Conservation (phyloP, 2,113 vertebrate species). For the Calypte anna region DNA sequence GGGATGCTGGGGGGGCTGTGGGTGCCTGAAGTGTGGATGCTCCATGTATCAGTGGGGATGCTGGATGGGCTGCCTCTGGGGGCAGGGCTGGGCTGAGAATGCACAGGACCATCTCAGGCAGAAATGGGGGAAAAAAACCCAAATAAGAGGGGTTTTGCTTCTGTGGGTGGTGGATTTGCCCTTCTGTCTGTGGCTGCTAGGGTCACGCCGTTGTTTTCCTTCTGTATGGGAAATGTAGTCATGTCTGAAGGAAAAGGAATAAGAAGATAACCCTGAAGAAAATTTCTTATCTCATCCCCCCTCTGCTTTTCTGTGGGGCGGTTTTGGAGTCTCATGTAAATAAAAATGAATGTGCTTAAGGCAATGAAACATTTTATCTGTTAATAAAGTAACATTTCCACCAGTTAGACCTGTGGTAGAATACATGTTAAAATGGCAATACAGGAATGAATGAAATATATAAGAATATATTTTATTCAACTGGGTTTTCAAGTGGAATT, state of each 20-base stretch:
- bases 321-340: not conserved
- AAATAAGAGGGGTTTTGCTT: not conserved
- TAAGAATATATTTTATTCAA: not conserved
- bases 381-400: not conserved
- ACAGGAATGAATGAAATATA: not conserved
- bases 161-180: not conserved
- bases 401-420: not conserved
- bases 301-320: not conserved
- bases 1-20: accelerated
- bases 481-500: not conserved
- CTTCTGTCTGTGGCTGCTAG: not conserved
- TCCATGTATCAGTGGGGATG: accelerated
- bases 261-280: not conserved
- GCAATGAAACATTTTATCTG: not conserved
- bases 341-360: not conserved
- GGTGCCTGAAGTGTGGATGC: accelerated
- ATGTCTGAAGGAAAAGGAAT: not conserved
- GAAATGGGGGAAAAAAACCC: not conserved
- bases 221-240: not conserved
- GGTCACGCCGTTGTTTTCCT: not conserved
- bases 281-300: not conserved
- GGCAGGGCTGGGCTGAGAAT: not conserved
- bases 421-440: not conserved
- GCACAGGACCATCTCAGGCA: not conserved
- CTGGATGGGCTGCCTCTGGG: accelerated